Percentiles rank a stretch among this genome's conserved stretches.
Evolutionary conservation across 2,797 vertebrate genomes (phyloP).

Genomic region (Steatocranus sp.): DNA sequence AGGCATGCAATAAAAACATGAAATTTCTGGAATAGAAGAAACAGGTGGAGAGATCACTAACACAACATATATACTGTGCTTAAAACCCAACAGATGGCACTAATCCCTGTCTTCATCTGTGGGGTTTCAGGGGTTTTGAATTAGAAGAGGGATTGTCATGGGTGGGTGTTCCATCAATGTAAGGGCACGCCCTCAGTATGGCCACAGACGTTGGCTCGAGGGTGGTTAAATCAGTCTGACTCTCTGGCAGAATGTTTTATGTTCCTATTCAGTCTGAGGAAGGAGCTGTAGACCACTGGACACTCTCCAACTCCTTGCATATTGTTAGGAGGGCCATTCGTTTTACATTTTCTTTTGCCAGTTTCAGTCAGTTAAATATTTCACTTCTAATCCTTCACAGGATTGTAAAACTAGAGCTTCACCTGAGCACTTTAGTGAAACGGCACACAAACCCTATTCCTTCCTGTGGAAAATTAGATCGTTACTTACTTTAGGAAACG

Average conservation of each 20-base stretch:
- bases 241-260: constrained; percentile 57
- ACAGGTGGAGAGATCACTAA: not conserved
- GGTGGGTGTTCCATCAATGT: constrained; percentile 13
- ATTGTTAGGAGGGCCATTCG: not conserved
- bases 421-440: not conserved
- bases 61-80: not conserved
- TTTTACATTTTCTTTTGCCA: not conserved
- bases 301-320: constrained; percentile 4
- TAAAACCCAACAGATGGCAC: constrained; percentile 49
- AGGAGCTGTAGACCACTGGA: constrained; percentile 20
- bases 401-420: not conserved
- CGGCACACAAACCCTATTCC: not conserved
- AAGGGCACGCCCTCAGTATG: constrained; percentile 18
- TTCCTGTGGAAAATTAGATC: constrained; percentile 13
- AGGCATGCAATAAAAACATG: constrained; percentile 1
- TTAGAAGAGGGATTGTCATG: constrained; percentile 17
- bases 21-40: not conserved
- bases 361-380: not conserved
- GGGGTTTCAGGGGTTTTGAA: constrained; percentile 20
- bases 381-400: not conserved
- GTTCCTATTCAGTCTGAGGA: constrained; percentile 42
- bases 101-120: constrained; percentile 10
- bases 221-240: constrained; percentile 30
- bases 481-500: not conserved
- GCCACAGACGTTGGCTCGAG: constrained; percentile 12